Evolutionary conservation across 2,113 vertebrate species (phyloP).

Genomic region (Phasianus colchicus): DNA sequence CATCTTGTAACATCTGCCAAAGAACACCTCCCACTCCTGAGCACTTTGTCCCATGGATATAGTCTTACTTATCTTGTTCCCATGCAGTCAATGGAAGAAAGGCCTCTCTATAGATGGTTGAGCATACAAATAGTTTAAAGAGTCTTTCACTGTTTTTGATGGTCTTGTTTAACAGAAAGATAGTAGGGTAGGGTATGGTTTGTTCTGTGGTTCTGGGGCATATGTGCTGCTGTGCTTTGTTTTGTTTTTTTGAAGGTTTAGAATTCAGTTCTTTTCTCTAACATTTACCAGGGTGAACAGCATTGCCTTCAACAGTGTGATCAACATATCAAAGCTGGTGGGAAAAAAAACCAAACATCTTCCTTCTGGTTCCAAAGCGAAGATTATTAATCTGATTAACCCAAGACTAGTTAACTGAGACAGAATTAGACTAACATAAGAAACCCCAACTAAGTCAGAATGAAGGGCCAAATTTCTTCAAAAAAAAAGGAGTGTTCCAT

Average conservation of each 20-base stretch:
- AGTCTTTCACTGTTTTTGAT: background rate
- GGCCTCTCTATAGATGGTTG: background rate
- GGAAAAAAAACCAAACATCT: rapidly evolving
- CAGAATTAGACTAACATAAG: background rate
- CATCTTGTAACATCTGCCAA: background rate
- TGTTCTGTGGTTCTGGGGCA: background rate
- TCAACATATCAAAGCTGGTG: background rate
- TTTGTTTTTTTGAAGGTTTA: background rate
- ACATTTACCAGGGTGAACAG: rapidly evolving
- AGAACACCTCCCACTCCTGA: background rate
- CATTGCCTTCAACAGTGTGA: background rate
- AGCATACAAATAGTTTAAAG: background rate
- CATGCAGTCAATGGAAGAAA: background rate
- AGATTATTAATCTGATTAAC: background rate
- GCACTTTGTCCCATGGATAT: rapidly evolving
- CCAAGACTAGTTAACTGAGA: background rate
- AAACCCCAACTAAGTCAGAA: background rate
- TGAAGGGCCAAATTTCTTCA: background rate
- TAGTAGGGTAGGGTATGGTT: background rate
- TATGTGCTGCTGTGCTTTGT: background rate
- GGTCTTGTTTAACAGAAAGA: background rate
- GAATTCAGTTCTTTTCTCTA: background rate
- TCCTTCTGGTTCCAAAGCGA: background rate
- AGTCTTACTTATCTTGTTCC: background rate
- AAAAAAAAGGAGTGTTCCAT: background rate